Conservation (phyloP, 2,113 vertebrate species). For the Falco punctatus region DNA sequence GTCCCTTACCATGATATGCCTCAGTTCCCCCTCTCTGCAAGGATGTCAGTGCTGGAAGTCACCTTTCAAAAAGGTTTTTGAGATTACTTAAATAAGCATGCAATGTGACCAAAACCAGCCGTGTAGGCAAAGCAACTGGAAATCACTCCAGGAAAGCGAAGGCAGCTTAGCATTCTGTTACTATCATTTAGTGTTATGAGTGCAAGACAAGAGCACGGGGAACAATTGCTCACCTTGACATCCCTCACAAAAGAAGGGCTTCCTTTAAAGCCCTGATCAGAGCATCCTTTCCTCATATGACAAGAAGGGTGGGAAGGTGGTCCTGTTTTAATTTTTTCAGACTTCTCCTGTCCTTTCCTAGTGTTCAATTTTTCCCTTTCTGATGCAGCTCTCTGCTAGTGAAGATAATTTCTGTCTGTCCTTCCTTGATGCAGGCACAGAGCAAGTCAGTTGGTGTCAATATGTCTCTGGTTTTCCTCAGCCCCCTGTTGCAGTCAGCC, state of each 20-base stretch:
- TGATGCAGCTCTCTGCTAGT: not conserved
- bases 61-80: not conserved
- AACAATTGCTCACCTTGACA: not conserved
- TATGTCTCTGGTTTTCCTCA: not conserved
- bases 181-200: not conserved
- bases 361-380: not conserved
- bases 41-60: not conserved
- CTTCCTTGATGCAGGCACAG: not conserved
- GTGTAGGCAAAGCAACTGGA: not conserved
- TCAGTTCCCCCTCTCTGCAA: not conserved
- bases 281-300: not conserved
- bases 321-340: not conserved
- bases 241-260: not conserved
- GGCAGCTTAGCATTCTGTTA: not conserved
- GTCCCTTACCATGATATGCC: fast-evolving
- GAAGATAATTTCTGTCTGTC: not conserved
- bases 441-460: not conserved
- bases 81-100: not conserved
- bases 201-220: not conserved
- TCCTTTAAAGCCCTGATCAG: not conserved
- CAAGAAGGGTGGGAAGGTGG: not conserved
- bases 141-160: not conserved
- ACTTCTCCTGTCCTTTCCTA: not conserved
- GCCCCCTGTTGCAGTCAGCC: not conserved
- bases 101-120: not conserved